Conservation (phyloP, 1,140 invertebrate genomes). For the Galendromus occidentalis region DNA sequence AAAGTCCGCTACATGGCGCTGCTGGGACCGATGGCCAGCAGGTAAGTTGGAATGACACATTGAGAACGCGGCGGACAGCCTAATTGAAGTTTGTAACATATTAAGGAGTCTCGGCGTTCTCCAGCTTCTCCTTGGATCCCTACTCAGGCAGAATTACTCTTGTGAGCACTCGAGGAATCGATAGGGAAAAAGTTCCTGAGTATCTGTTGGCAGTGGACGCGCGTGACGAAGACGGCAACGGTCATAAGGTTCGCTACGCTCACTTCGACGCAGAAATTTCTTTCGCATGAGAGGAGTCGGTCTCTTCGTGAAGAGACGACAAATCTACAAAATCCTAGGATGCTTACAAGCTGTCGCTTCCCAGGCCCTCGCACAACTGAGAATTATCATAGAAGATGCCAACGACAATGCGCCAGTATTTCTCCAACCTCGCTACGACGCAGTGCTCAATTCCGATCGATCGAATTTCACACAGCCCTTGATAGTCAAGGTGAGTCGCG, state of each 20-base stretch:
- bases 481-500: constrained; percentile 21
- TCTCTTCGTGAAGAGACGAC: too few relatives aligned
- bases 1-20: constrained; percentile 52
- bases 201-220: constrained; percentile 61
- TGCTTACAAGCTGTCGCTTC: constrained; percentile 11
- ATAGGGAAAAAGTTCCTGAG: constrained; percentile 47
- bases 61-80: not conserved
- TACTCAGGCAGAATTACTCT: constrained; percentile 60
- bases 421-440: constrained; percentile 54
- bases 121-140: constrained; percentile 54
- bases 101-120: constrained; percentile 18
- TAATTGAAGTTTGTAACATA: constrained; percentile 13
- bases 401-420: constrained; percentile 72
- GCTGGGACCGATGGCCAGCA: constrained; percentile 45
- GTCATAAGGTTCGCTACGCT: constrained; percentile 43
- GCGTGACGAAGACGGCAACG: constrained; percentile 56
- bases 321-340: not conserved
- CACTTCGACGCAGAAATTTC: constrained; percentile 47
- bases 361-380: not conserved
- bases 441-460: constrained; percentile 48
- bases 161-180: constrained; percentile 43
- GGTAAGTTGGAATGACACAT: constrained; percentile 14
- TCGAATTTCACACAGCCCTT: constrained; percentile 26
- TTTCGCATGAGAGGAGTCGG: too few relatives aligned
- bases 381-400: constrained; percentile 52